Evolutionary conservation across 2,888 invertebrate genomes (phyloP), one percentile per base, ranked within the genome.

Genomic region (Thera britannica): DNA sequence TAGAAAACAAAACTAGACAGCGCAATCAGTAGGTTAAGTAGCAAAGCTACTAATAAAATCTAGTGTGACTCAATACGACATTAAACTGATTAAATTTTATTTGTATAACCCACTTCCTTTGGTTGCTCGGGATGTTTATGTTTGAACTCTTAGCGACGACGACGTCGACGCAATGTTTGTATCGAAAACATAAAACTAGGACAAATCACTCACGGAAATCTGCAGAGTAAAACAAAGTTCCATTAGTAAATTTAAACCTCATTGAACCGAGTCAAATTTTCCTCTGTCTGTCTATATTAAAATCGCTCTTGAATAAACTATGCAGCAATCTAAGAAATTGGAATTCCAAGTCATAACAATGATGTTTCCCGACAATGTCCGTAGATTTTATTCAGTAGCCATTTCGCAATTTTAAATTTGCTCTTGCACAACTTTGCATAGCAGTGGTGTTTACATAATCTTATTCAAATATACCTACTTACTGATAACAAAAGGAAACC

Each of bases 51-150:
- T 52, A 65, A 64, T 74, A 79, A 79, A 75, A 78, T 76, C 73
- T 71, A 81, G 62, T 71, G 78, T 78, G 79, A 80, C 73, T 81
- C 51, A 62, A 56, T 62, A 64, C 80, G 81, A 83, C 82, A 80
- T 76, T 75, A 66, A 75, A 78, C 77, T 78, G 80, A 86, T 85
- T 79, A 83, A 82, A 83, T 83, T 84, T 81, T 85, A 87, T 87
- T 87, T 83, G 82, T 82, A 84, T 86, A 87, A 81, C 87, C 86
- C 76, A 86, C 76, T 88, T 90, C 84, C 83, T 85, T 80, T 79
- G 77, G 77, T 78, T 77, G 74, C 73, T 82, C 86, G 86, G 89
- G 88, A 90, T 90, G 90, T 90, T 91, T 90, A 86, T 83, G 83
- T 82, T 80, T 78, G 72, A 80, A 76, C 75, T 76, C 74, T 73